Evolutionary conservation across 2,888 invertebrate genomes (phyloP).

Genomic region (Plagiodera versicolora): DNA sequence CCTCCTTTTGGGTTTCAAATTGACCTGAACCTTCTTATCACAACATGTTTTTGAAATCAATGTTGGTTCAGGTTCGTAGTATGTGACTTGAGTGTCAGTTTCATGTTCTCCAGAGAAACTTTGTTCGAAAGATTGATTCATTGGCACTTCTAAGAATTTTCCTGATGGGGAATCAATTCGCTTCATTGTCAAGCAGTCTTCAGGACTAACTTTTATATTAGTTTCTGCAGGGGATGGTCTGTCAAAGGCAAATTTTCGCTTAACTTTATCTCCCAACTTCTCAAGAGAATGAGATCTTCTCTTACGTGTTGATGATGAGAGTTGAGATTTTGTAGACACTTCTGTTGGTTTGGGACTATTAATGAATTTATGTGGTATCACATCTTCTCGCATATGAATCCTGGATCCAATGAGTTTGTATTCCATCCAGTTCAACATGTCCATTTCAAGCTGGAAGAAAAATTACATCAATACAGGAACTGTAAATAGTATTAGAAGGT

Average conservation of each 20-base stretch:
- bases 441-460: conserved; percentile 1
- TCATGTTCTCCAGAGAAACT: neutral
- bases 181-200: neutral
- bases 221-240: no score
- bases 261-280: neutral
- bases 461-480: neutral
- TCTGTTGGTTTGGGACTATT: conserved; percentile 1
- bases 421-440: conserved; percentile 8
- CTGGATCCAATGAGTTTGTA: conserved; percentile 8
- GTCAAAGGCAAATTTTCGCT: neutral
- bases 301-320: neutral
- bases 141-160: neutral
- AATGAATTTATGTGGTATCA: conserved; percentile 8
- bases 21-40: conserved; percentile 5
- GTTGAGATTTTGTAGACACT: neutral
- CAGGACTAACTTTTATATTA: no score
- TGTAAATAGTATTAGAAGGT: no score
- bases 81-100: neutral
- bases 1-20: neutral
- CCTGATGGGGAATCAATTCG: neutral
- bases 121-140: neutral
- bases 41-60: neutral
- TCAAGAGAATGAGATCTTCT: conserved; percentile 1
- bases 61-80: neutral
- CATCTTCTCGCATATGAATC: neutral